Base-by-base conservation (phyloP, 2,888 invertebrate genomes). In the Sphaeridia pumilis region DNA sequence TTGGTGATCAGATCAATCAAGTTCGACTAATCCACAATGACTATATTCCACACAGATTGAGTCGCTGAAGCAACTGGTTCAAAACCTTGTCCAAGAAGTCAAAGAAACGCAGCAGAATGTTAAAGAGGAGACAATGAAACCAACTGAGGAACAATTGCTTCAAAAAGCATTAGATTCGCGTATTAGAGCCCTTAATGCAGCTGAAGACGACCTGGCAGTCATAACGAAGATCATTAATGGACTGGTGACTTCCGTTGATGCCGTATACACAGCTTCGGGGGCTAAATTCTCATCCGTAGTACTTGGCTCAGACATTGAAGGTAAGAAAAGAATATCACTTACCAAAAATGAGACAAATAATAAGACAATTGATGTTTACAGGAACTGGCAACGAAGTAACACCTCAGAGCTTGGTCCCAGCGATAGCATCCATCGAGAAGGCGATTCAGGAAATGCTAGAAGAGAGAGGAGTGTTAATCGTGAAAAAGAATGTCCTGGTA, bases 381-480 rank as follows among this genome's bases (percentile, higher is more conserved):
- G 56, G 60, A 47, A 58, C 58, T 55, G 54, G 56, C 27, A 49
- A 52, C 12, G 61, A 58, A n/a, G 60, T 62, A n/a, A n/a, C n/a
- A n/a, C n/a, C n/a, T n/a, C n/a, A n/a, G n/a, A n/a, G n/a, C n/a
- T n/a, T n/a, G n/a, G n/a, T n/a, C n/a, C n/a, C n/a, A n/a, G n/a
- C n/a, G n/a, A n/a, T n/a, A n/a, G n/a, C n/a, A n/a, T n/a, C n/a
- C n/a, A n/a, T n/a, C n/a, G 62, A 62, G 34, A 57, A 62, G 44
- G 44, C 60, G 2, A 54, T 60, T 3, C 55, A 55, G 1, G 57
- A 62, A 21, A 44, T 62, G 4, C n/a, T 46, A 21, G 26, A 82
- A 67, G 79, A 81, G 52, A 79, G 83, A 17, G 75, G 76, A 28
- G 81, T 83, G 63, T 75, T 82, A 5, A 43, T 47, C 17, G 34